Evolutionary conservation across 2,113 vertebrate genomes (phyloP), one percentile per base, ranked within the genome.

Genomic region (Hippocampus guttulatus): DNA sequence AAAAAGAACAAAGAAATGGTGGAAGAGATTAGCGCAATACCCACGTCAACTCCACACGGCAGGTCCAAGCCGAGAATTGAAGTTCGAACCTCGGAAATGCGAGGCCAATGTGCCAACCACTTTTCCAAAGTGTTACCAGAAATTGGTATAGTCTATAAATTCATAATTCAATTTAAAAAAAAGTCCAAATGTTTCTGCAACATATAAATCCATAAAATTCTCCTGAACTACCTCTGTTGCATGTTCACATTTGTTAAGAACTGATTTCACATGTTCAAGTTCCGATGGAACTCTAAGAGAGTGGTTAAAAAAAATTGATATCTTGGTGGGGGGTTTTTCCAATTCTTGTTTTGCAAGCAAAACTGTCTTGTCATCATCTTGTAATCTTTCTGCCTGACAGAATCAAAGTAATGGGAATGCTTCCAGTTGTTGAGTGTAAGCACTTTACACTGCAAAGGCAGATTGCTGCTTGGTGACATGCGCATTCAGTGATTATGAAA

Each of bases 351-450:
- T 33, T 20, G 18, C 60, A 62, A 7, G 30, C 18, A 41, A 63
- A 63, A 18, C 18, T 2, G 61, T 63, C 61, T 21, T 63, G 38
- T 63, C 33, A 63, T 40, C 33, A 63, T 63, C 61, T 40, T 40
- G 33, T 63, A 63, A 63, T 63, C 61, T 63, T 41, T 63, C 33
- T 21, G 23, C 20, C 61, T 3, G 30, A 23, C 20, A 58, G 55
- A 58, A 58, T 27, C 21, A 25, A 64, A 63, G 61, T 21, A 21
- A 63, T 61, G 30, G 58, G 30, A 61, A 61, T 38, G 25, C 11
- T 64, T 64, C 40, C 21, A 64, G 40, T 43, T 23, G 63, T 43
- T 64, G 63, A 41, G 45, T 25, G 40, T 64, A 64, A 64, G 40
- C 63, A 43, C 33, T 63, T 63, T 40, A 63, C 21, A 64, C 40